phyloP scores from a whole-genome alignment of 64 coral and sea anemone species.

The Cladopsammia gracilis region DNA sequence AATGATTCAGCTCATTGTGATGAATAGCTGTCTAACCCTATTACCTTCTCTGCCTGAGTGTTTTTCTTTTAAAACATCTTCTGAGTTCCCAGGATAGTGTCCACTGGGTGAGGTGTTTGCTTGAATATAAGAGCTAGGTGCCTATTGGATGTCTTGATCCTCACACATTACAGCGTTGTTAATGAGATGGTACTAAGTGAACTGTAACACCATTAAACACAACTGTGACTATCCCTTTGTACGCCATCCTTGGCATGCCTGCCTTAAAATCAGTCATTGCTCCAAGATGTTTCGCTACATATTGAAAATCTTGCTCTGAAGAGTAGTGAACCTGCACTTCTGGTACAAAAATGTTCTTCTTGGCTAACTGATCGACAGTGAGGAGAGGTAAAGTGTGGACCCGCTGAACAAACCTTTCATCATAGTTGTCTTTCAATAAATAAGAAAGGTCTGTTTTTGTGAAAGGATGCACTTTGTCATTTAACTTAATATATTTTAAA shows the following conservation, averaged over 20 bases:
- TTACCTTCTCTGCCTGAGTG: no score
- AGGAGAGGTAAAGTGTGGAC: constrained; percentile 64
- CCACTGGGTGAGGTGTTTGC: no score
- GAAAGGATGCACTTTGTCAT: constrained; percentile 88
- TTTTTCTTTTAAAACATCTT: no score
- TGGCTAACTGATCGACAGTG: constrained; percentile 51
- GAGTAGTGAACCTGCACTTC: constrained; percentile 87
- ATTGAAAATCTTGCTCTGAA: constrained; percentile 68
- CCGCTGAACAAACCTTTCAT: constrained; percentile 74
- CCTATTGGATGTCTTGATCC: no score
- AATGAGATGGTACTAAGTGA: constrained; percentile 59
- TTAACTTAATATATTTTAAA: constrained; percentile 91
- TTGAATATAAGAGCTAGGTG: no score
- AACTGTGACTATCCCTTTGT: constrained; percentile 88
- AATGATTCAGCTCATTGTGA: no score
- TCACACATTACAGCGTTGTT: background rate
- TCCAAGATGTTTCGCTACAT: constrained; percentile 70
- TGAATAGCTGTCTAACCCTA: no score
- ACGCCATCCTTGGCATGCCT: constrained; percentile 88
- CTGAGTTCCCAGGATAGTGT: no score
- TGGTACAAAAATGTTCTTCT: background rate
- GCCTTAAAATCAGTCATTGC: constrained; percentile 95
- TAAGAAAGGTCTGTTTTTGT: constrained; percentile 89
- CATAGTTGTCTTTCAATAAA: constrained; percentile 91
- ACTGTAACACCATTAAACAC: constrained; percentile 67